These are phyloP conservation scores for Pedicia rivosa DNA, from an alignment of 2,888 invertebrate genomes.

Conservation along the genomic window DNA sequence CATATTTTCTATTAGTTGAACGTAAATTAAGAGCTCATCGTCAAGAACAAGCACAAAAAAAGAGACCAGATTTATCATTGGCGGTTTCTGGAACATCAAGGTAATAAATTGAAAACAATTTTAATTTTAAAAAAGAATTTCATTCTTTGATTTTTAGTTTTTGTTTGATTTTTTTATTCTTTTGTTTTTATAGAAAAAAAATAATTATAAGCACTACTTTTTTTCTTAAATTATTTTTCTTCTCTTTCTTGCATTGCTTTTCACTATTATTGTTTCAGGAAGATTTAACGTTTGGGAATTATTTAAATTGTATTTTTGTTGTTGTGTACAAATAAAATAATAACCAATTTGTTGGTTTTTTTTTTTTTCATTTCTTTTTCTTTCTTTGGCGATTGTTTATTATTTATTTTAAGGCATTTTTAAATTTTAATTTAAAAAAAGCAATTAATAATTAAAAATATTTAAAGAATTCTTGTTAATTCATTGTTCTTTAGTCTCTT, in stretches of 20 bases:
- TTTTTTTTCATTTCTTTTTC: not conserved
- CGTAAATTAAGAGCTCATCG: slow-evolving; percentile 68
- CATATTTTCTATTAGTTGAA: slow-evolving; percentile 93
- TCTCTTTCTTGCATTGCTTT: slow-evolving; percentile 8
- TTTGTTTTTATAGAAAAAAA: not conserved
- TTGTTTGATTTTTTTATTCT: not conserved
- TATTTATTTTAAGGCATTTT: not conserved
- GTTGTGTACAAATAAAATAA: not conserved
- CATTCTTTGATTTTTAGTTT: too few species aligned
- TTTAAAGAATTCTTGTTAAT: too few species aligned
- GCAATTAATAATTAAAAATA: not conserved
- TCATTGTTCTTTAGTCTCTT: too few species aligned
- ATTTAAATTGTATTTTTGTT: not conserved
- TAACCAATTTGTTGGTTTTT: too few species aligned
- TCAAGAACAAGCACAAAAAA: slow-evolving; percentile 39
- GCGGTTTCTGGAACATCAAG: slow-evolving; percentile 17
- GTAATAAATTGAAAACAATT: slow-evolving; percentile 12
- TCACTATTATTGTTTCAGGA: slow-evolving; percentile 9
- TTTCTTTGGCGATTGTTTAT: not conserved
- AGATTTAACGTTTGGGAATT: slow-evolving; percentile 11
- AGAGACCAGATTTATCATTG: slow-evolving; percentile 17
- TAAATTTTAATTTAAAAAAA: not conserved
- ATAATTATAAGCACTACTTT: not conserved
- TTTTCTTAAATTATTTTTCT: not conserved
- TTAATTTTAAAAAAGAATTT: too few species aligned